Conservation (phyloP, 1,140 invertebrate genomes). For the Sinonovacula constricta region DNA sequence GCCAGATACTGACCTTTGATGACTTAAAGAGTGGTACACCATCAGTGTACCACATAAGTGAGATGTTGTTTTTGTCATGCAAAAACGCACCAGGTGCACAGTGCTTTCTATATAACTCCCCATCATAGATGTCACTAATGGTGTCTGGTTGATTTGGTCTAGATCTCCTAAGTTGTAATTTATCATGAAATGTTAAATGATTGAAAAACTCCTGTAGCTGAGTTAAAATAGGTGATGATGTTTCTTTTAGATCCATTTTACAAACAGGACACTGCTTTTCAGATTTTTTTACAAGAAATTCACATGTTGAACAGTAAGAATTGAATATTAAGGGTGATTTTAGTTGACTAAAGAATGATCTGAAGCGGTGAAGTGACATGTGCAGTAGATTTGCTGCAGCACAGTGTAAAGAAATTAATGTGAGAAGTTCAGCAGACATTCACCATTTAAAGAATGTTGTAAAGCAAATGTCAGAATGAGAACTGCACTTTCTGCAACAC, state of each 20-base stretch:
- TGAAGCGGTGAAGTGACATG: background rate
- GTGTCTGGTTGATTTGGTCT: background rate
- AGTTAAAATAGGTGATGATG: constrained; percentile 13
- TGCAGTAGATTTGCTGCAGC: constrained; percentile 8
- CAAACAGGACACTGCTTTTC: background rate
- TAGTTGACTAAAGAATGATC: constrained; percentile 3
- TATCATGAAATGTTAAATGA: constrained; percentile 10
- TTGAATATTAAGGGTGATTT: background rate
- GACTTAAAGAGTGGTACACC: constrained; percentile 44
- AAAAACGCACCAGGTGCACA: constrained; percentile 17
- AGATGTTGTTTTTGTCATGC: constrained; percentile 12
- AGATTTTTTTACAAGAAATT: background rate
- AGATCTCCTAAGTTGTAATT: background rate
- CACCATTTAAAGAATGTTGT: background rate
- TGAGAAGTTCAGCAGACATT: background rate
- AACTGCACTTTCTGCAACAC: constrained; percentile 12
- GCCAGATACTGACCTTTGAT: constrained; percentile 39
- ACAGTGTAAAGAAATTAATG: constrained; percentile 2
- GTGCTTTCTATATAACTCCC: constrained; percentile 11
- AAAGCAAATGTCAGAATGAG: background rate
- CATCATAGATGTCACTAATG: constrained; percentile 43
- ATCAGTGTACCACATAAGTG: constrained; percentile 38
- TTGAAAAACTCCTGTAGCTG: constrained; percentile 24
- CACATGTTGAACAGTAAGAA: constrained; percentile 6
- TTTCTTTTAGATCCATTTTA: background rate